A percentile compares a stretch with the other conserved stretches of the same genome.
Conservation (phyloP, 2,797 vertebrate species). For the Apodemus agrarius region DNA sequence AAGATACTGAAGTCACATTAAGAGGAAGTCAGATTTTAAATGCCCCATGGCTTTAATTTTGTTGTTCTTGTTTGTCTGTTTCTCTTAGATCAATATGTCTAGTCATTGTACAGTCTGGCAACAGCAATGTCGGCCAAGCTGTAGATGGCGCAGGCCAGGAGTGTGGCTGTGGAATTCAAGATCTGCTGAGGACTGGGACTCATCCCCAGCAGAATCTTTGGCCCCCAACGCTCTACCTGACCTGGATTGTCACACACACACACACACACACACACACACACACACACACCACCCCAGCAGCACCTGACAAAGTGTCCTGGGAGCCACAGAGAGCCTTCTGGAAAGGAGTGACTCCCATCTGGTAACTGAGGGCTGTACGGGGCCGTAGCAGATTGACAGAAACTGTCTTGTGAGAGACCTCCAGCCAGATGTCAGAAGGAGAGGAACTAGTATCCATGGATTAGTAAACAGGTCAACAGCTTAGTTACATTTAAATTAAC, state of each 20-base stretch:
- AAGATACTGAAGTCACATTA: neutral
- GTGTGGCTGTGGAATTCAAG: too few relatives aligned
- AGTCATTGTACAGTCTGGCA: neutral
- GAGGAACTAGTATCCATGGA: neutral
- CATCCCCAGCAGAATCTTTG: neutral
- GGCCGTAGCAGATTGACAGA: neutral
- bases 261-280: too few relatives aligned
- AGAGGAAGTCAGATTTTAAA: neutral
- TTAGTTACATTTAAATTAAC: neutral
- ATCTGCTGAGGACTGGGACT: neutral
- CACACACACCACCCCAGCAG: fast-evolving
- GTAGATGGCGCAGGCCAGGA: neutral
- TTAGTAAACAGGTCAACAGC: neutral
- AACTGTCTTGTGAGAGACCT: neutral
- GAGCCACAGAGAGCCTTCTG: neutral
- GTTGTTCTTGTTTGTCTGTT: neutral
- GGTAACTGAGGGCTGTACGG: fast-evolving
- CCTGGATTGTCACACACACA: neutral
- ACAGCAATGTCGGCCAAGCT: fast-evolving
- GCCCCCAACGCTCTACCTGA: neutral
- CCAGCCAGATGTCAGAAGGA: neutral
- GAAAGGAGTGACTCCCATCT: neutral
- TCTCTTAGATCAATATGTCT: too few relatives aligned
- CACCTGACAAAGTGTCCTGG: fast-evolving
- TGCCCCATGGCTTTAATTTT: too few relatives aligned